Evolutionary conservation across 2,113 vertebrate species (phyloP), one percentile per base, ranked within the genome.

Genomic region (Odocoileus hemionus): DNA sequence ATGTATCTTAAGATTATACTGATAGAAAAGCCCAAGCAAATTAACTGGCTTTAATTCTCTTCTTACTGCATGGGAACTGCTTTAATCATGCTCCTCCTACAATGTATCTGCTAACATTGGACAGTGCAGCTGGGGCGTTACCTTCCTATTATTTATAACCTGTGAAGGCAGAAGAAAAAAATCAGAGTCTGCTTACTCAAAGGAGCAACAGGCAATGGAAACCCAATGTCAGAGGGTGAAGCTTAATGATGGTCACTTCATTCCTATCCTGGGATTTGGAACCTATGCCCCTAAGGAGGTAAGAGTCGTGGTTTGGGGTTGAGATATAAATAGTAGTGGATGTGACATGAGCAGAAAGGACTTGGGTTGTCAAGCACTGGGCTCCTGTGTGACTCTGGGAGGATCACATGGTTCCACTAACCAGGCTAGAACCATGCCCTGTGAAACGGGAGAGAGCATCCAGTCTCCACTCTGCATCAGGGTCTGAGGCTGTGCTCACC

Each of bases 211-310:
- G 3, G 7, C 39, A 25, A 95, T 96, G 95, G 33, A 30, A 45
- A 54, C 25, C 33, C 64, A 80, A 39, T 21, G 13, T 14, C 87
- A 47, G 2, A 13, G 3, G 17, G 45, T 89, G 45, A 11, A 45
- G 23, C 90, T 97, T 26, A 91, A 54, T 4, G 91, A 96, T 17
- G 83, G 83, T 15, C 54, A 43, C 54, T 58, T 85, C 25, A 43
- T 43, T 19, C 83, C 83, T 39, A 14, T 17, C 0, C 47, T 96
- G 70, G 94, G 94, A 61, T 67, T 94, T 45, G 94, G 95, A n/a
- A 97, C 78, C 23, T 89, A 15, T 14, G 15, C 47, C 61, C 52
- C 52, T 5, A 0, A 7, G 1, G 74, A 96, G 94, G 94, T 97
- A 94, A 82, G 3, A 45, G 3, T 30, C 30, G 4, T 4, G 36